Conservation (phyloP, 1,140 invertebrate genomes). For the Zaprionus taronus region DNA sequence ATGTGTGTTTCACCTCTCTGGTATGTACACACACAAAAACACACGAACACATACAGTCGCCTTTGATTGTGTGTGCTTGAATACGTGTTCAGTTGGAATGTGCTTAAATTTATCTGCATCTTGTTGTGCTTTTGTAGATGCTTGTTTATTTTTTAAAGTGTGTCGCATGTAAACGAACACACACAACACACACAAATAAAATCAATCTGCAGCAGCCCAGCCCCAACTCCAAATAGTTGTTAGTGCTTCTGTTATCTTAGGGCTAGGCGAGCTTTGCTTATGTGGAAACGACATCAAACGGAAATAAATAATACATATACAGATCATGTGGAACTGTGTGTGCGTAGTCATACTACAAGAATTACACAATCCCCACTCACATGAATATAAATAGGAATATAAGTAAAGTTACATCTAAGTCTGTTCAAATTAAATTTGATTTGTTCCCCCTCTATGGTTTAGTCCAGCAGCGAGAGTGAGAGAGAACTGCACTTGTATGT, state of each 20-base stretch:
- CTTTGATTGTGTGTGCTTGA: not conserved
- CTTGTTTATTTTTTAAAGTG: slow-evolving; percentile 15
- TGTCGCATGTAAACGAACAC: slow-evolving; percentile 21
- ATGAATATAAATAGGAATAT: slow-evolving; percentile 34
- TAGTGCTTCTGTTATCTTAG: slow-evolving; percentile 42
- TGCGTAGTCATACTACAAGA: slow-evolving; percentile 13
- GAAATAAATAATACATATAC: slow-evolving; percentile 48
- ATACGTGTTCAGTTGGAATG: slow-evolving; percentile 11
- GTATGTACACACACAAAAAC: slow-evolving; percentile 4
- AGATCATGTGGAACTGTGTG: not conserved
- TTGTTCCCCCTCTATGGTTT: not conserved
- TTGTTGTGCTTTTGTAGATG: slow-evolving; percentile 18
- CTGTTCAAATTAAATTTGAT: not conserved
- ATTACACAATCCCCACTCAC: slow-evolving; percentile 30
- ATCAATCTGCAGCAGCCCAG: slow-evolving; percentile 33
- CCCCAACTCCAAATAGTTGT: slow-evolving; percentile 13
- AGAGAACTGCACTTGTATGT: not conserved
- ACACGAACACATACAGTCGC: not conserved
- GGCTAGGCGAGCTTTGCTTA: slow-evolving; percentile 17
- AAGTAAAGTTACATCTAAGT: slow-evolving; percentile 12
- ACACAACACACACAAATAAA: slow-evolving; percentile 28
- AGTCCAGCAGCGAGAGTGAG: not conserved
- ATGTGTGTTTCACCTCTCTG: slow-evolving; percentile 9
- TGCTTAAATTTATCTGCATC: slow-evolving; percentile 19
- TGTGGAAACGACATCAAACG: slow-evolving; percentile 48